phyloP scores from a whole-genome alignment of 1,140 invertebrate genomes.

The Theocolax elegans region DNA sequence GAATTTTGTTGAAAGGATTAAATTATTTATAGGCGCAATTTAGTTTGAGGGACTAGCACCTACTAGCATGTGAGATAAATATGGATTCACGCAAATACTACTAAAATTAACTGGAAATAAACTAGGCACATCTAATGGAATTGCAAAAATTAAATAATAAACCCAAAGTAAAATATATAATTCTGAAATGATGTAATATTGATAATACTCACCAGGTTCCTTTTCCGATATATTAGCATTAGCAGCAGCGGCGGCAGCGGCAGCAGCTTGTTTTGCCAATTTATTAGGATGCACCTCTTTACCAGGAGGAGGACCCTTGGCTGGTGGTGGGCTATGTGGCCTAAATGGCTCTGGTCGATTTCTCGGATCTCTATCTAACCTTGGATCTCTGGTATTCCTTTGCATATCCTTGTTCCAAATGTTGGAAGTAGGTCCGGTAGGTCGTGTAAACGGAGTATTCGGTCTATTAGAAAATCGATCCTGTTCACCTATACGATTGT shows the following conservation, averaged over 20 bases:
- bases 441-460: conserved; percentile 10
- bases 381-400: conserved; percentile 9
- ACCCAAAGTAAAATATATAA: too few relatives aligned
- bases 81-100: too few relatives aligned
- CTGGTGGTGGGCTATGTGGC: background rate
- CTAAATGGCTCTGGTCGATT: background rate
- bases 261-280: background rate
- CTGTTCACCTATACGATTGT: background rate
- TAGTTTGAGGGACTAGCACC: too few relatives aligned
- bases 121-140: too few relatives aligned
- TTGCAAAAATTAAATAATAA: too few relatives aligned
- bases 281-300: conserved; percentile 35
- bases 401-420: conserved; percentile 27
- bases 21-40: too few relatives aligned
- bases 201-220: conserved; percentile 3
- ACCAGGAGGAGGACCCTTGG: conserved; percentile 16
- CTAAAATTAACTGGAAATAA: too few relatives aligned
- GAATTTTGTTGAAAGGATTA: too few relatives aligned
- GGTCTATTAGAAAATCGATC: conserved; percentile 5
- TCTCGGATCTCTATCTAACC: conserved; percentile 29
- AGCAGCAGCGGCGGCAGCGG: background rate
- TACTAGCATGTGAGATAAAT: too few relatives aligned
- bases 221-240: conserved; percentile 14
- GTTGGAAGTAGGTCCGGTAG: background rate
- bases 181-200: too few relatives aligned